A percentile compares a stretch with the other conserved stretches of the same genome.
These are phyloP conservation scores for Drosophila nebulosa DNA, from an alignment of 1,140 invertebrate genomes.

Conservation along the genomic window DNA sequence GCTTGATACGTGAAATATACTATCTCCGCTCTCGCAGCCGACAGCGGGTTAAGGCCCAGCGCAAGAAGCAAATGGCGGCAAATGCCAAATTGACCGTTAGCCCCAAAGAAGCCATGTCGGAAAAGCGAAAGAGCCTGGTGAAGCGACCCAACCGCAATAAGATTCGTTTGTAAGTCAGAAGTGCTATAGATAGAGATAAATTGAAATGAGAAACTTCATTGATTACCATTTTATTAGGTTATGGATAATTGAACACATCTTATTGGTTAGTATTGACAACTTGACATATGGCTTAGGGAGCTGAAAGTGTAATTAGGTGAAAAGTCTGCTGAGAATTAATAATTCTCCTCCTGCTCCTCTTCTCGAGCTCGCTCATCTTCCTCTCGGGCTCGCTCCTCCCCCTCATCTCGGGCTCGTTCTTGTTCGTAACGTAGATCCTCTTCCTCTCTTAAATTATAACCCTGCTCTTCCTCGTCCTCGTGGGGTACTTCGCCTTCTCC, in stretches of 20 bases:
- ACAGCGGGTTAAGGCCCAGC: slow-evolving; percentile 26
- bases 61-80: slow-evolving; percentile 30
- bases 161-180: slow-evolving; percentile 44
- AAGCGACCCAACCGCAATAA: slow-evolving; percentile 66
- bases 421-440: too few species aligned
- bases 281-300: background rate
- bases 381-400: too few species aligned
- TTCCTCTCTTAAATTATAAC: too few species aligned
- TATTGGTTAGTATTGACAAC: background rate
- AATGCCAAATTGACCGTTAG: background rate
- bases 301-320: background rate
- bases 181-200: background rate
- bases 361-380: too few species aligned
- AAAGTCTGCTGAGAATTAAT: background rate
- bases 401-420: too few species aligned
- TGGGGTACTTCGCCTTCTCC: too few species aligned
- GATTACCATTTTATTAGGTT: background rate
- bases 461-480: too few species aligned
- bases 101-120: slow-evolving; percentile 26
- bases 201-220: background rate
- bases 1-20: slow-evolving; percentile 68
- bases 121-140: slow-evolving; percentile 53
- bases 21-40: slow-evolving; percentile 56
- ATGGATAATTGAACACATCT: background rate
- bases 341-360: too few species aligned